Evolutionary conservation across 2,113 vertebrate species (phyloP), one percentile per base, ranked within the genome.

Genomic region (Danionella cerebrum): DNA sequence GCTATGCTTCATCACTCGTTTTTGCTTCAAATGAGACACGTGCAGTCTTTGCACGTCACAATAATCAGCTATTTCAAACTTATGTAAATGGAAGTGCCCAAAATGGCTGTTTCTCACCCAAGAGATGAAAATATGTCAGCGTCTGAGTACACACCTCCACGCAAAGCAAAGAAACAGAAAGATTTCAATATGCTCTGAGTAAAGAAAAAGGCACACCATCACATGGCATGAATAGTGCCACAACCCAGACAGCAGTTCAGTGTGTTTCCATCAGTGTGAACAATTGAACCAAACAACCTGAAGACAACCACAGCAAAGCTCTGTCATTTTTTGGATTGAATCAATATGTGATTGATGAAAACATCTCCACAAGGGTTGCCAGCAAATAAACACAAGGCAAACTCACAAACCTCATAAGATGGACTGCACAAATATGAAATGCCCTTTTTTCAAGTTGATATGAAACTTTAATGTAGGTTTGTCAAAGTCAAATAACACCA

Each of bases 41-140:
- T 57, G 52, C 18, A 19, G 38, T 36, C 21, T 19, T 25, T 18
- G 41, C 13, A 22, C 24, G 31, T 5, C 31, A 73, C 18, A 58
- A 44, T 64, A 64, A 64, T 65, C 41, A 69, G 59, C 66, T 10
- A 10, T 48, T 45, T 18, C 21, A 18, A 73, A 64, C 31, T 42
- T 58, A 42, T 58, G 58, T 52, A 65, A 67, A 44, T 19, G 21
- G 51, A 57, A 73, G 36, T 13, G 35, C 54, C 70, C 48, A 54
- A 65, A 73, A 69, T 33, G 16, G 36, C 25, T 21, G 58, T 65
- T 69, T 58, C 68, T 69, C 16, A 13, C 24, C 48, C 25, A 18
- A 53, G 21, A 31, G 36, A 48, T 24, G 19, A 55, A 33, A 31
- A 65, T 51, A 51, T 58, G 51, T 65, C 51, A 51, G 25, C 27